These are phyloP conservation scores for Athripsodes cinereus DNA, from an alignment of 2,888 invertebrate species.

Conservation along the genomic window DNA sequence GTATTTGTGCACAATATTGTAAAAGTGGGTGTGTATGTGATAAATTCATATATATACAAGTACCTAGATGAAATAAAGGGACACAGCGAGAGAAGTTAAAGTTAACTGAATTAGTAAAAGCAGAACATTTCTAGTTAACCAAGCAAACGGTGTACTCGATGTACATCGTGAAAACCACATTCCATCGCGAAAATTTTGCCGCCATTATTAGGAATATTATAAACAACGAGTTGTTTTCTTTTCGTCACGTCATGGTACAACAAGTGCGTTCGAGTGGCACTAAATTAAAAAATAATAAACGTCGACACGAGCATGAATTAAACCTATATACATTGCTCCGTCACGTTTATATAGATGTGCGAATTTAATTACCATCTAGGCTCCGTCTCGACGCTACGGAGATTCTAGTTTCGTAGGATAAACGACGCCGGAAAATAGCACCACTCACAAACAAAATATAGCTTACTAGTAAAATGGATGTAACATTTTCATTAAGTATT, in stretches of 20 bases:
- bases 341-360: background rate
- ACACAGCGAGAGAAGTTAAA: too few species aligned
- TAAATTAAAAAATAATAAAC: constrained; percentile 2
- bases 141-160: background rate
- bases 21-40: too few species aligned
- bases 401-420: background rate
- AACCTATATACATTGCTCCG: background rate
- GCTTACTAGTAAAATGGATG: background rate
- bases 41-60: too few species aligned
- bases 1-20: too few species aligned
- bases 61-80: too few species aligned
- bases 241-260: background rate
- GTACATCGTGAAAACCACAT: background rate
- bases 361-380: constrained; percentile 2
- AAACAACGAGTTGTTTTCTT: background rate
- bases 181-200: constrained; percentile 5
- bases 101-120: too few species aligned
- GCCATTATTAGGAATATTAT: background rate
- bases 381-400: constrained; percentile 3
- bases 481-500: background rate
- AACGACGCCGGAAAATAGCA: background rate
- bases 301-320: background rate
- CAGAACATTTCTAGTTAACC: too few species aligned
- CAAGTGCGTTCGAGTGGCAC: background rate
- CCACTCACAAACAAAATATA: background rate